Conservation (phyloP, 2,113 vertebrate species). For the Podilymbus podiceps region DNA sequence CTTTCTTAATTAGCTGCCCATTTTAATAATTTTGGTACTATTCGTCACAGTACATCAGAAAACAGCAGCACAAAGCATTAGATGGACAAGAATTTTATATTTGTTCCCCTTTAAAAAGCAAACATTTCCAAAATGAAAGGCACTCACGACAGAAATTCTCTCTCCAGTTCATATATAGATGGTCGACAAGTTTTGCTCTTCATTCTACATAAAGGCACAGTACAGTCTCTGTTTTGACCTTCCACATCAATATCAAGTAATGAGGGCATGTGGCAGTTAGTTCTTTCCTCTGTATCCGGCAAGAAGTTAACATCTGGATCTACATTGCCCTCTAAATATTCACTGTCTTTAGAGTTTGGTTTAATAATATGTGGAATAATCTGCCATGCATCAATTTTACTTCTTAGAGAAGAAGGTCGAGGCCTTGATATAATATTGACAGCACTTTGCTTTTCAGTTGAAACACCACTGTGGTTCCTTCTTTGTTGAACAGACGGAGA, state of each 20-base stretch:
- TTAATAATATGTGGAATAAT: constrained; percentile 72
- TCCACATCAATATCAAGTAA: constrained; percentile 86
- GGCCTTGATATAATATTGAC: constrained; percentile 65
- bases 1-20: background rate
- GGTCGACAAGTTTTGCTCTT: constrained; percentile 77
- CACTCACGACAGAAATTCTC: constrained; percentile 86
- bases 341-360: constrained; percentile 76
- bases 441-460: background rate
- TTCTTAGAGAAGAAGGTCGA: constrained; percentile 75
- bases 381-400: constrained; percentile 74
- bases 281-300: constrained; percentile 68
- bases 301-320: constrained; percentile 61
- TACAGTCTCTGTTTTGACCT: constrained; percentile 87
- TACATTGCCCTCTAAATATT: constrained; percentile 64
- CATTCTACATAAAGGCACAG: constrained; percentile 86
- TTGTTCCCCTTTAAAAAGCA: constrained; percentile 28
- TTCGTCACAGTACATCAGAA: constrained; percentile 42
- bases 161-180: constrained; percentile 85
- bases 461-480: background rate
- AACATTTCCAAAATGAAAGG: constrained; percentile 34
- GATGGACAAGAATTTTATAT: background rate
- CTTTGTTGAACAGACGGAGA: background rate
- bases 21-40: constrained; percentile 26
- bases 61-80: constrained; percentile 58
- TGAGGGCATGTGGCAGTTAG: constrained; percentile 63